Conservation (phyloP, 2,888 invertebrate genomes). For the Ceriagrion tenellum region DNA sequence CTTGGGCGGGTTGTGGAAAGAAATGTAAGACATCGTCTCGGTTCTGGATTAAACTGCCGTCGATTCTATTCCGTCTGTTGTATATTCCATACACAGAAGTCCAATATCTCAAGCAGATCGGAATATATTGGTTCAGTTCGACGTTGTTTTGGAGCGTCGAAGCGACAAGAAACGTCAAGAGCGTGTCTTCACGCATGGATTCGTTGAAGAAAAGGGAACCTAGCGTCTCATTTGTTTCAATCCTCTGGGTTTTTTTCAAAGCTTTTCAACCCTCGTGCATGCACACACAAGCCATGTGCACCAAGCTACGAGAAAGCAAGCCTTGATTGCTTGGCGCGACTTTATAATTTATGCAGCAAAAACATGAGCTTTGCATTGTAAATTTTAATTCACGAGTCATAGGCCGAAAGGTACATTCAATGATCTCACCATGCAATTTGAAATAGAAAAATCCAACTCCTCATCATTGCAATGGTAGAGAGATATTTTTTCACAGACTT, state of each 20-base stretch:
- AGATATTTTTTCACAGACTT: no score
- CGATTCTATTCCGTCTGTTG: background rate
- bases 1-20: background rate
- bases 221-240: background rate
- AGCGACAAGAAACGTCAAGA: background rate
- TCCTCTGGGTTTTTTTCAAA: background rate
- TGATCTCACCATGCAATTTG: background rate
- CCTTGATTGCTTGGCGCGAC: background rate
- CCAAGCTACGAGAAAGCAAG: background rate
- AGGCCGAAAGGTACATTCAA: background rate
- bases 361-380: background rate
- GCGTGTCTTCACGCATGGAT: background rate
- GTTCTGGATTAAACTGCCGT: no score
- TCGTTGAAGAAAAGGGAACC: background rate
- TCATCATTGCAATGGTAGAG: background rate
- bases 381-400: background rate
- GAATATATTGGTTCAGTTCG: background rate
- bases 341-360: background rate
- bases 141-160: background rate
- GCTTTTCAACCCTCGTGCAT: background rate
- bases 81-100: background rate
- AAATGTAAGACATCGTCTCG: background rate
- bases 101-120: background rate
- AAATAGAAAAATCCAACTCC: background rate
- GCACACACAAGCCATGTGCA: background rate